phyloP scores from a whole-genome alignment of 2,113 vertebrate genomes.

The Sphaerodactylus townsendi region DNA sequence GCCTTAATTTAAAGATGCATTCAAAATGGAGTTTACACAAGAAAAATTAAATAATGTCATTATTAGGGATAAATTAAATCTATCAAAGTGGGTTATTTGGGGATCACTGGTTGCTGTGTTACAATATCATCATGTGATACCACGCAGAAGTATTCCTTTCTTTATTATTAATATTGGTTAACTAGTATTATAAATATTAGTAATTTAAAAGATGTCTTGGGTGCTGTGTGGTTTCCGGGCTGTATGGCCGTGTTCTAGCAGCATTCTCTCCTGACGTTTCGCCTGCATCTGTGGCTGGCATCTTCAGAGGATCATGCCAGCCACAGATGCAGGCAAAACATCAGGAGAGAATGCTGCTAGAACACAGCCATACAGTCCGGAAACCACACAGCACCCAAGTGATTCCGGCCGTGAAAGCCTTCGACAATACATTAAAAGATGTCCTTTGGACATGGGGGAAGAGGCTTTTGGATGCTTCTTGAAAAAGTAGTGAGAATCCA shows the following conservation, averaged over 20 bases:
- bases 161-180: slow-evolving; percentile 4
- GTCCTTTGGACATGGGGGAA: background rate
- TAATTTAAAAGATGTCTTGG: slow-evolving; percentile 6
- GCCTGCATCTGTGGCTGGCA: too few relatives aligned
- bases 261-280: too few relatives aligned
- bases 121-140: background rate
- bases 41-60: background rate
- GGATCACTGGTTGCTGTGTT: slow-evolving; percentile 19
- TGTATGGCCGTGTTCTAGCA: too few relatives aligned
- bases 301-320: too few relatives aligned
- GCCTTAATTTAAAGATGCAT: background rate
- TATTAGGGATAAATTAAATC: background rate
- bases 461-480: background rate
- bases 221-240: too few relatives aligned
- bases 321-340: too few relatives aligned
- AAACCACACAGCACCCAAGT: too few relatives aligned
- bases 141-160: background rate
- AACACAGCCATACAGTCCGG: too few relatives aligned
- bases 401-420: too few relatives aligned
- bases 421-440: too few relatives aligned
- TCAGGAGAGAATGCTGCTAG: too few relatives aligned
- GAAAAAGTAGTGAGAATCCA: slow-evolving; percentile 1
- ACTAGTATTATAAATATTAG: slow-evolving; percentile 20
- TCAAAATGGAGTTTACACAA: background rate
- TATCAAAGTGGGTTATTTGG: slow-evolving; percentile 4